These are phyloP conservation scores for Poecilia picta DNA, from an alignment of 2,797 vertebrate species.

Conservation along the genomic window DNA sequence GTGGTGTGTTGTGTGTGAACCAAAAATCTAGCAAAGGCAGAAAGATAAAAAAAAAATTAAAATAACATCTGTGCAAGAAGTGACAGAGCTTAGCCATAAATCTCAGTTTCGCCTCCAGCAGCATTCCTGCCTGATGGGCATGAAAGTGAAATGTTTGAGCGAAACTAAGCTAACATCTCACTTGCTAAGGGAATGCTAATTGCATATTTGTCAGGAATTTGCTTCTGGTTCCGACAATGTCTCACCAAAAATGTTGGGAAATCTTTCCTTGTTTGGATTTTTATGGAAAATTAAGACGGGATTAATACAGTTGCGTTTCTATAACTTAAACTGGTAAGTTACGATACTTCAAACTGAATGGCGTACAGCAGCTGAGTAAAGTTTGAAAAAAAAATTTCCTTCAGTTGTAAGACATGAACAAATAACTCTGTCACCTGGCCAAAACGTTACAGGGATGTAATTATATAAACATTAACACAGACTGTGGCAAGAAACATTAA, in stretches of 20 bases:
- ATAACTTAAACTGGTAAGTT: background rate
- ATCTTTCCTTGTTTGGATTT: background rate
- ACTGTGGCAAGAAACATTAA: too few species aligned
- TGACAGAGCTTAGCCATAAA: constrained; percentile 49
- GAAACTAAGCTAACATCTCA: constrained; percentile 19
- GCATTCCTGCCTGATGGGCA: constrained; percentile 37
- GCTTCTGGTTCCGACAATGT: background rate
- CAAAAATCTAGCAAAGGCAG: background rate
- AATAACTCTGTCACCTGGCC: background rate
- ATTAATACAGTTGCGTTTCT: background rate
- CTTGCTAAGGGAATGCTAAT: constrained; percentile 13
- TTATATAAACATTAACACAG: too few species aligned
- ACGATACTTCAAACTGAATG: background rate
- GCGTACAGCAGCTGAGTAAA: background rate
- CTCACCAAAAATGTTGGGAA: background rate
- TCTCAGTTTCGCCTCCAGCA: constrained; percentile 37
- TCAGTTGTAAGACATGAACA: background rate
- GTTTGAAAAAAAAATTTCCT: background rate
- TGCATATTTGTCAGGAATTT: background rate
- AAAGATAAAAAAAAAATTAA: background rate
- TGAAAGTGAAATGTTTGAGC: constrained; percentile 32
- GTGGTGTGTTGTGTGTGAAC: background rate
- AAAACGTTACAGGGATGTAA: too few species aligned
- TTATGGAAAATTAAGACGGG: background rate
- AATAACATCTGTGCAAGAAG: background rate